A percentile compares a stretch with the other conserved stretches of the same genome.
Evolutionary conservation across 2,888 invertebrate genomes (phyloP).

Genomic region (Drosophila lutescens): DNA sequence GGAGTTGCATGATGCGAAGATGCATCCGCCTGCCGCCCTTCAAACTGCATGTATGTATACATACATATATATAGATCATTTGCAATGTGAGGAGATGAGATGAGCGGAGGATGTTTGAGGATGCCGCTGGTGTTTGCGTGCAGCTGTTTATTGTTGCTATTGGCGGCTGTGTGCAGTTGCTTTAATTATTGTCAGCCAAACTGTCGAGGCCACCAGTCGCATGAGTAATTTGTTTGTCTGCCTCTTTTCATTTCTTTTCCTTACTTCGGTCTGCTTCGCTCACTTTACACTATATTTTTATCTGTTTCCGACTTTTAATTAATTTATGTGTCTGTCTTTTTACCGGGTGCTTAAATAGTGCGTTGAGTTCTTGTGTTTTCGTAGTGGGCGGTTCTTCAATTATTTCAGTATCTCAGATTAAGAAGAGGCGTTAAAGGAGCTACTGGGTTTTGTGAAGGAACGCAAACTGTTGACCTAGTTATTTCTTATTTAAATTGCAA

Average conservation of each 20-base stretch:
- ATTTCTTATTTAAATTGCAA: too few species aligned
- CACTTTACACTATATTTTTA: slow-evolving; percentile 62
- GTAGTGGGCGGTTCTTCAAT: slow-evolving; percentile 4
- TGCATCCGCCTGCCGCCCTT: slow-evolving; percentile 31
- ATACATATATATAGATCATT: slow-evolving; percentile 1
- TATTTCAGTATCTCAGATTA: slow-evolving; percentile 7
- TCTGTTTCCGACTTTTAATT: slow-evolving; percentile 78
- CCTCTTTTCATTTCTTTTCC: slow-evolving; percentile 23
- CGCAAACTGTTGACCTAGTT: not conserved
- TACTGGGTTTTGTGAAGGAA: not conserved
- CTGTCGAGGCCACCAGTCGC: slow-evolving; percentile 50
- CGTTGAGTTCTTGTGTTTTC: slow-evolving; percentile 10
- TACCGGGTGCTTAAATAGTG: slow-evolving; percentile 47
- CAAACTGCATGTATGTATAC: slow-evolving; percentile 14
- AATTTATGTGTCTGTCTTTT: slow-evolving; percentile 65
- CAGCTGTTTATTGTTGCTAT: slow-evolving; percentile 45
- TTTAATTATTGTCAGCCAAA: slow-evolving; percentile 74
- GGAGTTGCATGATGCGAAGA: slow-evolving; percentile 44
- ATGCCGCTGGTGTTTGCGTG: slow-evolving; percentile 37
- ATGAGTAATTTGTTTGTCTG: slow-evolving; percentile 37
- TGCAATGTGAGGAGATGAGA: slow-evolving; percentile 26
- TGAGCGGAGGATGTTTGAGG: slow-evolving; percentile 54
- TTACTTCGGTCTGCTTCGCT: slow-evolving; percentile 21
- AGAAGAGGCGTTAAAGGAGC: not conserved
- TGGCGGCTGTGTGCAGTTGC: slow-evolving; percentile 55